Evolutionary conservation across 2,797 vertebrate genomes (phyloP).

Genomic region (Neosalanx taihuensis): DNA sequence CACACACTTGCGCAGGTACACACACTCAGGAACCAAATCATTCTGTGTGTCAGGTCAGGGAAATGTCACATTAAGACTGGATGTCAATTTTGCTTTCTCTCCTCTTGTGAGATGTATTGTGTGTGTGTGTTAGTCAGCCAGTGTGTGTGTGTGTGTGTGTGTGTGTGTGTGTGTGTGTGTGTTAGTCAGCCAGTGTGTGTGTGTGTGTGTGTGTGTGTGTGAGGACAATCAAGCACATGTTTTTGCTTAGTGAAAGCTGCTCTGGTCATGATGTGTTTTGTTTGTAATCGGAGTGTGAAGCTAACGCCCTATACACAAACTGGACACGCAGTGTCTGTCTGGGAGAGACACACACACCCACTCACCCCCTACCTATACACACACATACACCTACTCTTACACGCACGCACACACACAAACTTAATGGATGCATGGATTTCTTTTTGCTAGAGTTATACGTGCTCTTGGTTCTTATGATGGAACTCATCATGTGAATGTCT

Average conservation of each 20-base stretch:
- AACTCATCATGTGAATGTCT: too few relatives aligned
- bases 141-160: neutral
- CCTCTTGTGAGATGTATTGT: constrained; percentile 5
- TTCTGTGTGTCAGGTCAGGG: constrained; percentile 26
- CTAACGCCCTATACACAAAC: constrained; percentile 39
- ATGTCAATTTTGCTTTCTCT: constrained; percentile 19
- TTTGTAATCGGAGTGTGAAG: constrained; percentile 49
- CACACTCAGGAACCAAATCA: too few relatives aligned
- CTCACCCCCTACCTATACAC: constrained; percentile 8
- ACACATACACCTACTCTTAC: constrained; percentile 7
- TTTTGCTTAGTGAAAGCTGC: constrained; percentile 5
- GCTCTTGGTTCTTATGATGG: neutral
- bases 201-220: constrained; percentile 11
- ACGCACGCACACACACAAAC: constrained; percentile 14
- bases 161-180: constrained; percentile 5
- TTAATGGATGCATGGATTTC: constrained; percentile 30
- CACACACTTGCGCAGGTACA: neutral
- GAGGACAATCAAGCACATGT: constrained; percentile 4
- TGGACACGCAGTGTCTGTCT: constrained; percentile 10
- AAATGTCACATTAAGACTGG: constrained; percentile 30
- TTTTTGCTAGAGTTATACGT: constrained; percentile 2
- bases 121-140: constrained; percentile 7
- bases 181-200: constrained; percentile 6
- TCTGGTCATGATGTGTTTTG: constrained; percentile 41
- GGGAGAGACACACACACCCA: neutral